A percentile compares a stretch with the other conserved stretches of the same genome.
Evolutionary conservation across 2,888 invertebrate species (phyloP).

Genomic region (Amphipyra tragopoginis): DNA sequence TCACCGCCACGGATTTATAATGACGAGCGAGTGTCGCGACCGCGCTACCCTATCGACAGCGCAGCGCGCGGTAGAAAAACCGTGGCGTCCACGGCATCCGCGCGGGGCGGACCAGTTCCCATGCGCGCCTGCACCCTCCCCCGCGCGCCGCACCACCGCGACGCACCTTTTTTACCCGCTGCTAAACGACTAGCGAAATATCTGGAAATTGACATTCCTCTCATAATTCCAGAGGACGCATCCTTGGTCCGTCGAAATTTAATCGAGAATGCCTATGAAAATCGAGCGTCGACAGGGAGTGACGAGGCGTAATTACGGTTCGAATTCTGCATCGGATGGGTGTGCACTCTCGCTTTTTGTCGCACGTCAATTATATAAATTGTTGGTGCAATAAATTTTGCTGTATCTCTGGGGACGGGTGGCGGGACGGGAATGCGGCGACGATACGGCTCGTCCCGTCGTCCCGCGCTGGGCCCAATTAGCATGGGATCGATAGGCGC

Average conservation of each 20-base stretch:
- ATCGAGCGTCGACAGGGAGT: slow-evolving; percentile 71
- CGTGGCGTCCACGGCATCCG: slow-evolving; percentile 77
- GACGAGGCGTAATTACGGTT: slow-evolving; percentile 82
- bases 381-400: slow-evolving; percentile 89
- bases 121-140: slow-evolving; percentile 54
- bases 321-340: slow-evolving; percentile 81
- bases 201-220: slow-evolving; percentile 88
- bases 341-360: slow-evolving; percentile 87
- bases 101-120: slow-evolving; percentile 82
- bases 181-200: slow-evolving; percentile 87
- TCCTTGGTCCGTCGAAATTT: slow-evolving; percentile 82
- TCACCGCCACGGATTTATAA: slow-evolving; percentile 87
- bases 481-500: slow-evolving; percentile 89
- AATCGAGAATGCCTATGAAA: slow-evolving; percentile 83
- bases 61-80: slow-evolving; percentile 76
- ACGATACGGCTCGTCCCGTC: slow-evolving; percentile 76
- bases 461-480: slow-evolving; percentile 82
- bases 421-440: slow-evolving; percentile 78
- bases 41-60: slow-evolving; percentile 79
- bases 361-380: slow-evolving; percentile 89
- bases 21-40: slow-evolving; percentile 85
- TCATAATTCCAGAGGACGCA: slow-evolving; percentile 87
- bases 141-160: slow-evolving; percentile 61
- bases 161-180: slow-evolving; percentile 77
- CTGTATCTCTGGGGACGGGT: slow-evolving; percentile 86